Conservation (phyloP, 2,797 vertebrate species). For the Oophaga sylvatica region DNA sequence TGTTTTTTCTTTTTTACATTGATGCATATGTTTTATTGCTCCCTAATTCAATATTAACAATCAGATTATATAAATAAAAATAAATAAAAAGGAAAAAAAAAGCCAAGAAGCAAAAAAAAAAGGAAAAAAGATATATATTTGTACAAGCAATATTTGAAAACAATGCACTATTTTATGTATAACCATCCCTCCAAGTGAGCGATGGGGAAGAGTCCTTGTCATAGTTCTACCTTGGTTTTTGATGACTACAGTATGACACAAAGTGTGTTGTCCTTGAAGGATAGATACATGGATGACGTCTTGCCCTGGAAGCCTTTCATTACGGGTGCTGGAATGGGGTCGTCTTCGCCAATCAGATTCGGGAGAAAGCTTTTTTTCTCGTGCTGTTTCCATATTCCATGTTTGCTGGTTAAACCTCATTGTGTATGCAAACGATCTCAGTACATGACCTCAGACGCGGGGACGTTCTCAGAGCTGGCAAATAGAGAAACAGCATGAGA, state of each 20-base stretch:
- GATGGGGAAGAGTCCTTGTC: slow-evolving; percentile 65
- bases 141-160: slow-evolving; percentile 67
- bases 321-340: slow-evolving; percentile 72
- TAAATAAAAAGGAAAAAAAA: slow-evolving; percentile 67
- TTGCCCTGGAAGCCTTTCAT: slow-evolving; percentile 73
- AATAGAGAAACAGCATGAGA: slow-evolving; percentile 75
- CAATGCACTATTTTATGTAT: slow-evolving; percentile 63
- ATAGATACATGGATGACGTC: slow-evolving; percentile 48
- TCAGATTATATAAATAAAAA: slow-evolving; percentile 65
- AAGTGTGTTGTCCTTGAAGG: slow-evolving; percentile 63
- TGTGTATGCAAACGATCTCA: slow-evolving; percentile 71
- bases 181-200: slow-evolving; percentile 65
- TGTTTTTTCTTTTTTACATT: slow-evolving; percentile 50
- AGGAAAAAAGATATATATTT: slow-evolving; percentile 64
- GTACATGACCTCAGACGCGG: slow-evolving; percentile 71
- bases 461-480: slow-evolving; percentile 73
- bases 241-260: slow-evolving; percentile 68
- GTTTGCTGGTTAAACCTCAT: slow-evolving; percentile 74
- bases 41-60: slow-evolving; percentile 67
- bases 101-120: slow-evolving; percentile 61
- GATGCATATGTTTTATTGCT: slow-evolving; percentile 70
- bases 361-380: slow-evolving; percentile 75
- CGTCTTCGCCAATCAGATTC: slow-evolving; percentile 69
- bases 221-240: slow-evolving; percentile 63
- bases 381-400: slow-evolving; percentile 74